phyloP scores from a whole-genome alignment of 1,140 invertebrate genomes.

The Hypothenemus hampei region DNA sequence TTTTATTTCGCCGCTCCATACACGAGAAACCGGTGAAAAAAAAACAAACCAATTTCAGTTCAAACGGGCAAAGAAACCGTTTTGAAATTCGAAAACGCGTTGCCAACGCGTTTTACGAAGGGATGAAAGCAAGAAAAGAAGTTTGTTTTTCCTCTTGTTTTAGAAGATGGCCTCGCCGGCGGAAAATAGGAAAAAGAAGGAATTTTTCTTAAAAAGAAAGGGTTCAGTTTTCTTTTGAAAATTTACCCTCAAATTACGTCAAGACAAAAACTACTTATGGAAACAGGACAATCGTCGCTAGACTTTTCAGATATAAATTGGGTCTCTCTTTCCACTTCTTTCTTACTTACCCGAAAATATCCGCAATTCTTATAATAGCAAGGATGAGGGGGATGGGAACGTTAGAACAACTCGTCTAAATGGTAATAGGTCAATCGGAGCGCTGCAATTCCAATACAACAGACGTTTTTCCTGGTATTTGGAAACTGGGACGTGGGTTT shows the following conservation, averaged over 20 bases:
- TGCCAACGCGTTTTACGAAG: too few relatives aligned
- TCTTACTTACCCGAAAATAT: too few relatives aligned
- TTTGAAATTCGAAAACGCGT: not conserved
- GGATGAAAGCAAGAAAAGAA: too few relatives aligned
- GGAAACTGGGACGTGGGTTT: constrained; percentile 2
- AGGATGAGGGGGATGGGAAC: too few relatives aligned
- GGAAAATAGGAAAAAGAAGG: too few relatives aligned
- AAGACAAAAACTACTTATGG: too few relatives aligned
- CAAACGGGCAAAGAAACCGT: not conserved
- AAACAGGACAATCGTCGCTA: too few relatives aligned
- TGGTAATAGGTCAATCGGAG: constrained; percentile 20
- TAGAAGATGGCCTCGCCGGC: too few relatives aligned
- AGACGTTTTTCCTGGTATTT: constrained; percentile 10
- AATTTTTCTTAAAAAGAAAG: not conserved
- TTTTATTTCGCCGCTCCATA: too few relatives aligned
- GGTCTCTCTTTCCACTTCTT: not conserved
- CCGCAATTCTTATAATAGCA: too few relatives aligned
- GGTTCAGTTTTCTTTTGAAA: not conserved
- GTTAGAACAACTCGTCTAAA: constrained; percentile 19
- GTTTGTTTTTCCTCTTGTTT: too few relatives aligned
- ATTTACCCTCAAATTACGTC: not conserved
- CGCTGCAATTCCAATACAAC: constrained; percentile 11
- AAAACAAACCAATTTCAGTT: not conserved
- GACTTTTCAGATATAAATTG: constrained; percentile 1
- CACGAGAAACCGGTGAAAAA: too few relatives aligned